These are phyloP conservation scores for Amphilophus citrinellus DNA, from an alignment of 2,113 vertebrate species.

Conservation along the genomic window DNA sequence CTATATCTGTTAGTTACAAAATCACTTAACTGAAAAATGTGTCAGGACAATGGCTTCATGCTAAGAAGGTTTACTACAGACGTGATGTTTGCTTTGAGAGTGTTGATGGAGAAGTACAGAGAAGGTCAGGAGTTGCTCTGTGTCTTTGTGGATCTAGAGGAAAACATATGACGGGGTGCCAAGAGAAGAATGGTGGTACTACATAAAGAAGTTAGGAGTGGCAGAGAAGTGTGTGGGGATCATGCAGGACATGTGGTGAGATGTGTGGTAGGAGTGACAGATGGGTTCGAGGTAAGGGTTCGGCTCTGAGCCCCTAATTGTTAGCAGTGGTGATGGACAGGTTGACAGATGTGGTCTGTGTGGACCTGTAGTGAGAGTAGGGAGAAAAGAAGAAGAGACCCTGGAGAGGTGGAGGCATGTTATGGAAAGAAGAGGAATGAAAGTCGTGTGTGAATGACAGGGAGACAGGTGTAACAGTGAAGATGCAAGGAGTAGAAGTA, in stretches of 20 bases:
- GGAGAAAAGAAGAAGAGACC: neutral
- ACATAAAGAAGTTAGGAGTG: too few species aligned
- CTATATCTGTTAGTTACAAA: neutral
- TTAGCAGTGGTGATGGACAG: too few species aligned
- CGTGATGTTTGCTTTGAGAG: neutral
- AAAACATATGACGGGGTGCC: neutral
- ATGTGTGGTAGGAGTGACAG: too few species aligned
- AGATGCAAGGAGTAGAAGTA: neutral
- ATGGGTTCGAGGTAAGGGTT: too few species aligned
- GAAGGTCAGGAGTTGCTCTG: neutral
- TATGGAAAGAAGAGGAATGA: neutral
- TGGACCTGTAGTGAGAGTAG: too few species aligned
- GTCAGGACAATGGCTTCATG: neutral
- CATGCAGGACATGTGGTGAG: too few species aligned
- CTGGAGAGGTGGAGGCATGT: neutral
- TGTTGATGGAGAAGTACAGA: neutral
- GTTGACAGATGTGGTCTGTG: too few species aligned
- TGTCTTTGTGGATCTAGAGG: neutral
- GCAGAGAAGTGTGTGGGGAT: too few species aligned
- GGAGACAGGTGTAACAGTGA: neutral
- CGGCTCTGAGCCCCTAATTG: too few species aligned
- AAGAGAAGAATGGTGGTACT: too few species aligned
- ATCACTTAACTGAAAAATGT: neutral
- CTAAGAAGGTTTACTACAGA: neutral
- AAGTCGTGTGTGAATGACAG: neutral